phyloP scores from a whole-genome alignment of 2,113 vertebrate species.

The Caranx ignobilis region DNA sequence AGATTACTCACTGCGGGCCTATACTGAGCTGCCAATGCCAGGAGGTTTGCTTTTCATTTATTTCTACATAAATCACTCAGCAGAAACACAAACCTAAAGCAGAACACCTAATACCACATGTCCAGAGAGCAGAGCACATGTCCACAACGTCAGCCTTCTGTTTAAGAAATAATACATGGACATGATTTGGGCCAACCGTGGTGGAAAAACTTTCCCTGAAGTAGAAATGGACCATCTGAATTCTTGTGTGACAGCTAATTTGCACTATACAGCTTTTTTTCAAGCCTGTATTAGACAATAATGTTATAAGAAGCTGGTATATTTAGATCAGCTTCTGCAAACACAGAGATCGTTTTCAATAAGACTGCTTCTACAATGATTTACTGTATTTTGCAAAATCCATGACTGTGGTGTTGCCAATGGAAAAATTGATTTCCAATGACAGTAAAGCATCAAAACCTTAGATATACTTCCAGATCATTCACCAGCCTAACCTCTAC shows the following conservation, averaged over 20 bases:
- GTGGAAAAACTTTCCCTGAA: background rate
- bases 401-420: background rate
- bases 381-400: background rate
- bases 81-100: constrained; percentile 44
- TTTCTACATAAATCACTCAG: constrained; percentile 62
- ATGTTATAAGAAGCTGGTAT: background rate
- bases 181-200: background rate
- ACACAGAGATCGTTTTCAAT: background rate
- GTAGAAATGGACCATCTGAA: background rate
- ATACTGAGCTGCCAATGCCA: constrained; percentile 29
- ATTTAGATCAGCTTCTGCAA: background rate
- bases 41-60: constrained; percentile 64
- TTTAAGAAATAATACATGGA: background rate
- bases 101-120: constrained; percentile 17
- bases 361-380: background rate
- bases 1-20: constrained; percentile 58
- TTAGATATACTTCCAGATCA: background rate
- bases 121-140: constrained; percentile 38
- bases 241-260: background rate
- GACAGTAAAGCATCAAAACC: background rate
- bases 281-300: background rate
- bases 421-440: background rate
- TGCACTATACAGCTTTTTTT: too few species aligned
- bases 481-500: background rate
- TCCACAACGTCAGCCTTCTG: constrained; percentile 16